These are phyloP conservation scores for Spea hammondii DNA, from an alignment of 2,797 vertebrate genomes.

Conservation along the genomic window DNA sequence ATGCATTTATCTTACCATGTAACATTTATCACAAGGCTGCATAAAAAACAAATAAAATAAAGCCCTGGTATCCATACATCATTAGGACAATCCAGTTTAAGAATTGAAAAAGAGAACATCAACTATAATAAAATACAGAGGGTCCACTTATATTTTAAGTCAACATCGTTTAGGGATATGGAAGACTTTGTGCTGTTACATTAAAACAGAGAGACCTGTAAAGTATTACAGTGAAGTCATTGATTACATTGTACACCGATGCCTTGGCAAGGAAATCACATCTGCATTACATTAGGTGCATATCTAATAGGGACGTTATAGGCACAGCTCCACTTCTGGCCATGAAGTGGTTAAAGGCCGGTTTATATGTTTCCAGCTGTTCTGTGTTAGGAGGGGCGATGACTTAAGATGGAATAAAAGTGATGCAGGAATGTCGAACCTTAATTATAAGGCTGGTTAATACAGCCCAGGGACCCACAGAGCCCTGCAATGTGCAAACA, in stretches of 20 bases:
- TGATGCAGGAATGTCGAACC: slow-evolving; percentile 31
- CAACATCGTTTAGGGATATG: not conserved
- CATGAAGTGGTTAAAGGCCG: slow-evolving; percentile 20
- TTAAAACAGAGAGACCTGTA: slow-evolving; percentile 1
- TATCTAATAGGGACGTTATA: not conserved
- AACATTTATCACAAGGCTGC: too few relatives aligned
- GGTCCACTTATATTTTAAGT: not conserved
- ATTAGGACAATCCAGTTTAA: too few relatives aligned
- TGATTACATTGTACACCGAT: not conserved
- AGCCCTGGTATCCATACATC: too few relatives aligned
- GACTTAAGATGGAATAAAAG: slow-evolving; percentile 30
- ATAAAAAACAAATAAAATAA: too few relatives aligned
- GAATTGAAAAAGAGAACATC: too few relatives aligned
- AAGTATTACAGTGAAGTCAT: not conserved
- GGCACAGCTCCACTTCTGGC: not conserved
- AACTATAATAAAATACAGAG: not conserved
- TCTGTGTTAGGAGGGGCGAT: slow-evolving; percentile 41
- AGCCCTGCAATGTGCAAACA: slow-evolving; percentile 29
- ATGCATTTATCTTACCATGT: too few relatives aligned
- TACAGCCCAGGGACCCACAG: slow-evolving; percentile 14
- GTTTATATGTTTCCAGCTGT: slow-evolving; percentile 43
- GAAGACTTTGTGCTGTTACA: not conserved
- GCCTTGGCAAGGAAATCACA: not conserved
- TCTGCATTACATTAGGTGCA: not conserved
- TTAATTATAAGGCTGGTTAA: slow-evolving; percentile 35